Evolutionary conservation across 2,113 vertebrate genomes (phyloP), one percentile per base, ranked within the genome.

Genomic region (Cinclus cinclus): DNA sequence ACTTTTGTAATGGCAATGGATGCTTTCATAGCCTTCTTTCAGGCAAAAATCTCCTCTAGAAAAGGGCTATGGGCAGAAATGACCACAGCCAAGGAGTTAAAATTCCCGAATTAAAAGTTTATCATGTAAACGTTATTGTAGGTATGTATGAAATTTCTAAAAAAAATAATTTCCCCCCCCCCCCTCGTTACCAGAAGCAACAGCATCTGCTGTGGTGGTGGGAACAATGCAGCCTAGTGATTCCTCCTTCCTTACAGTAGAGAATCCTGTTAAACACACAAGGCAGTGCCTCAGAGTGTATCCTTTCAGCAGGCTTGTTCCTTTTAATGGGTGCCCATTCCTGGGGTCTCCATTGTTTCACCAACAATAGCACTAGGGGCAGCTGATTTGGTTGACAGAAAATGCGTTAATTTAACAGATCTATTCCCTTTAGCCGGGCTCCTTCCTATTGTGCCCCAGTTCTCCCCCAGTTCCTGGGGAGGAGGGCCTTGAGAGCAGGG

Each of bases 351-450:
- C 95, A 97, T 97, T 98, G 98, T 98, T 96, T 98, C 95, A 96
- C 90, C 92, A 97, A 97, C 97, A 98, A 87, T 98, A 90, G 95
- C 92, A 88, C 93, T 88, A 89, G 97, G 97, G 97, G 96, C 96
- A 97, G 97, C 97, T 97, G 97, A 97, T 98, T 97, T 97, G 96
- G 95, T 97, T 98, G 96, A 97, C 97, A 97, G 98, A 98, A 97
- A 98, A 96, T 96, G 93, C 97, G 97, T 98, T 98, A 97, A 98
- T 98, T 97, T 96, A 98, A 97, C 97, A 97, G 97, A 97, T 97
- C 91, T 96, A 84, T 95, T 97, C 95, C 97, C 95, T 98, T 97
- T 93, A 97, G 97, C 94, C 65, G 75, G 82, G 84, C 94, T 97
- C 84, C 90, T 93, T 92, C 92, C 73, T 76, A 95, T 97, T 97